A percentile compares a stretch with the other conserved stretches of the same genome.
phyloP scores from a whole-genome alignment of 92 coral and sea anemone genomes.

The Actinernus sp. region DNA sequence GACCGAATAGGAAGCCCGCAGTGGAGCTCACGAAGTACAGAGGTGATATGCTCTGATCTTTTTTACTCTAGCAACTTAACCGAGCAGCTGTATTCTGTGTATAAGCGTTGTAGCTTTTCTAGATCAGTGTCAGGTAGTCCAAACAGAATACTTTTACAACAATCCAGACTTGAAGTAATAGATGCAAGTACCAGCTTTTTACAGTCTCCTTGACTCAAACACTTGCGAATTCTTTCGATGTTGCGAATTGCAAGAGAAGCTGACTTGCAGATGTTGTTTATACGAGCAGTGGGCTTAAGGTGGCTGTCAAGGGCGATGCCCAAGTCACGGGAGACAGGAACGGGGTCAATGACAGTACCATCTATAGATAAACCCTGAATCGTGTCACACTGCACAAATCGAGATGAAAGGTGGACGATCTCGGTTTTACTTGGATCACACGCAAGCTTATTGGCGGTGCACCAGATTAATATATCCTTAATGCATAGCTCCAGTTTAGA shows the following conservation, averaged over 20 bases:
- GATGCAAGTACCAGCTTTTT: not conserved
- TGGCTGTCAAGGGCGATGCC: constrained; percentile 10
- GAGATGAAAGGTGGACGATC: constrained; percentile 2
- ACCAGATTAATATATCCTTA: constrained; percentile 8
- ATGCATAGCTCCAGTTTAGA: constrained; percentile 9
- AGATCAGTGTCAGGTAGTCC: not conserved
- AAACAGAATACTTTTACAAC: not conserved
- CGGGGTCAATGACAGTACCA: not conserved
- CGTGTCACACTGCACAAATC: constrained; percentile 12
- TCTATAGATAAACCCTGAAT: constrained; percentile 5
- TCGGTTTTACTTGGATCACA: constrained; percentile 4
- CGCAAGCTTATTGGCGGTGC: constrained; percentile 8
- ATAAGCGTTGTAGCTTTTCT: constrained; percentile 7
- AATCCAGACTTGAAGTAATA: not conserved
- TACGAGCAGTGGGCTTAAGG: constrained; percentile 3
- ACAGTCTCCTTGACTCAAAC: constrained; percentile 7
- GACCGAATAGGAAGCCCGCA: too few species aligned
- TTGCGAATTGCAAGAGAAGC: not conserved
- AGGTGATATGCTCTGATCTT: constrained; percentile 4
- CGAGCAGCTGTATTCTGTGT: constrained; percentile 9
- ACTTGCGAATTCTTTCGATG: not conserved
- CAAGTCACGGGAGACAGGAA: constrained; percentile 9
- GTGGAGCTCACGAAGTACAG: constrained; percentile 11
- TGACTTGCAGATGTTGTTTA: not conserved
- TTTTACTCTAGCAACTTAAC: not conserved